Conservation (phyloP, 2,113 vertebrate species). For the Austrofundulus limnaeus region DNA sequence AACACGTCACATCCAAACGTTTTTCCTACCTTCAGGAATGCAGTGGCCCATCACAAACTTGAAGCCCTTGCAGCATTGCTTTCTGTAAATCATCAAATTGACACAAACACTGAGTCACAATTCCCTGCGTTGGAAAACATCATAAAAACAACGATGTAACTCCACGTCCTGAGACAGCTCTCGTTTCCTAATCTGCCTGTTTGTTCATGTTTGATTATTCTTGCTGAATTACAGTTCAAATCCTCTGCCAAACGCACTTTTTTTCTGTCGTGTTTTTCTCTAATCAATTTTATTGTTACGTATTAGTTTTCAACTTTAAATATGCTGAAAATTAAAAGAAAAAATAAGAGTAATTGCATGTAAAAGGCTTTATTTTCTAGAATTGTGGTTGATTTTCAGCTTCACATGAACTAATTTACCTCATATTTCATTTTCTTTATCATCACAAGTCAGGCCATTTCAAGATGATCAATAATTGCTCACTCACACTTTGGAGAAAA, state of each 20-base stretch:
- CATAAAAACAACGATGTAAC: neutral
- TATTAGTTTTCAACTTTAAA: neutral
- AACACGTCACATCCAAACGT: conserved; percentile 35
- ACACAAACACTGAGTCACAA: neutral
- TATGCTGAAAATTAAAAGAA: neutral
- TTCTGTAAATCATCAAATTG: conserved; percentile 83
- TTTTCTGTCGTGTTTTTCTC: neutral
- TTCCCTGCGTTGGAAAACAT: conserved; percentile 35
- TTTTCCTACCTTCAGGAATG: conserved; percentile 94
- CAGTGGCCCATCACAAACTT: conserved; percentile 98
- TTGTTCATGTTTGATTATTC: conserved; percentile 30
- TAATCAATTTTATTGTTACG: neutral
- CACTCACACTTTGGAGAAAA: conserved; percentile 22
- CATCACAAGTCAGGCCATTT: conserved; percentile 13
- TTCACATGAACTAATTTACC: neutral
- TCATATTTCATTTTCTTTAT: conserved; percentile 3
- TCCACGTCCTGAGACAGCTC: neutral
- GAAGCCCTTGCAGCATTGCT: conserved; percentile 95
- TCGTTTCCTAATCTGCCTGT: too few relatives aligned
- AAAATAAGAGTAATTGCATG: too few relatives aligned
- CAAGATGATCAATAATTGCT: conserved; percentile 15
- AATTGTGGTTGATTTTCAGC: neutral
- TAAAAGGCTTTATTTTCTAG: neutral
- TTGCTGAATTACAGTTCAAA: conserved; percentile 17
- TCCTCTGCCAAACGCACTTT: neutral